A percentile compares a stretch with the other conserved stretches of the same genome.
Evolutionary conservation across 1,140 invertebrate genomes (phyloP).

Genomic region (Papilio machaon): DNA sequence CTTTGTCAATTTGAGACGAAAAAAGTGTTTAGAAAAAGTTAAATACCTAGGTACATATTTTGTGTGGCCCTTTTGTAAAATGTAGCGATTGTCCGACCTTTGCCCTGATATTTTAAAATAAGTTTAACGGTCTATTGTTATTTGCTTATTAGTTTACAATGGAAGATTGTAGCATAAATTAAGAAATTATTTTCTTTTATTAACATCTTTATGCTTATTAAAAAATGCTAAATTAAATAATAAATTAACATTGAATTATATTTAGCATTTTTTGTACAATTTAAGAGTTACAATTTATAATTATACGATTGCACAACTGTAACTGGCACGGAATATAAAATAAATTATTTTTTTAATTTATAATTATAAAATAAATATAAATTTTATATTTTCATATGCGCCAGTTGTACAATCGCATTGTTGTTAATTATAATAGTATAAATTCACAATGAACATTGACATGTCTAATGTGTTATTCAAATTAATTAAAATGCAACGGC

Average conservation of each 20-base stretch:
- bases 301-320: too few species aligned
- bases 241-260: too few species aligned
- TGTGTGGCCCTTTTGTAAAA: not conserved
- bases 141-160: conserved; percentile 2
- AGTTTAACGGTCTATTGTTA: not conserved
- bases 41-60: not conserved
- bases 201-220: not conserved
- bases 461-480: conserved; percentile 24
- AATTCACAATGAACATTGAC: conserved; percentile 8
- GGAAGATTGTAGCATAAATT: not conserved
- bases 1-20: too few species aligned
- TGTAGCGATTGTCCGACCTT: not conserved
- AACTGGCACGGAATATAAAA: too few species aligned
- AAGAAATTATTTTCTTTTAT: not conserved
- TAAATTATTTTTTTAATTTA: not conserved
- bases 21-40: too few species aligned
- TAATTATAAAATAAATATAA: not conserved
- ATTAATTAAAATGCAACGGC: conserved; percentile 10
- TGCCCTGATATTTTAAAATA: not conserved
- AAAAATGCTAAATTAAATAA: not conserved
- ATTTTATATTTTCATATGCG: not conserved
- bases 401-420: not conserved
- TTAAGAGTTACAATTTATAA: too few species aligned
- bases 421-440: conserved; percentile 1
- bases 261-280: too few species aligned